Evolutionary conservation across 1,140 invertebrate genomes (phyloP).

Genomic region (Epicauta chinensis): DNA sequence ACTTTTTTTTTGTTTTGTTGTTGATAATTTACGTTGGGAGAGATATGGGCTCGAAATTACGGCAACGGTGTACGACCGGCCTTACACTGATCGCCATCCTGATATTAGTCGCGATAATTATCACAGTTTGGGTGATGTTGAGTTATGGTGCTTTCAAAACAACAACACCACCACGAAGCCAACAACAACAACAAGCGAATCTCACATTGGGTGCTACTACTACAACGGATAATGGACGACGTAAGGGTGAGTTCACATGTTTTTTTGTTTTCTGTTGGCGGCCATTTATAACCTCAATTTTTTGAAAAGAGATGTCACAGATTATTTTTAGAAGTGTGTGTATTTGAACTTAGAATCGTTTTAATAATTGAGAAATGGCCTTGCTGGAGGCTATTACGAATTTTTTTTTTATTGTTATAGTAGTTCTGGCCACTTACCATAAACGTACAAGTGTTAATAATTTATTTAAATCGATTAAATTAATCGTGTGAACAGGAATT

Average conservation of each 20-base stretch:
- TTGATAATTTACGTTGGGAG: background rate
- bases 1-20: background rate
- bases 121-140: slow-evolving; percentile 31
- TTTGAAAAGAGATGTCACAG: background rate
- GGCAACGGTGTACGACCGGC: slow-evolving; percentile 21
- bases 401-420: too few species aligned
- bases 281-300: background rate
- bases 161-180: too few species aligned
- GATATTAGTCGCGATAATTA: slow-evolving; percentile 26
- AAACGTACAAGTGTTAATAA: too few species aligned
- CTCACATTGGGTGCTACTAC: background rate
- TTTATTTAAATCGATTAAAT: too few species aligned
- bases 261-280: background rate
- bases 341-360: too few species aligned
- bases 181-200: background rate
- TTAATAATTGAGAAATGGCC: too few species aligned
- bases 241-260: slow-evolving; percentile 14
- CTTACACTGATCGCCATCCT: slow-evolving; percentile 25
- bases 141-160: slow-evolving; percentile 27
- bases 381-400: too few species aligned
- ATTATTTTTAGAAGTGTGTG: too few species aligned
- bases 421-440: too few species aligned
- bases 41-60: slow-evolving; percentile 23
- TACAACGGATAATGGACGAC: background rate
- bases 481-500: too few species aligned